Conservation (phyloP, 2,888 invertebrate genomes). For the Ernsta delagoae region DNA sequence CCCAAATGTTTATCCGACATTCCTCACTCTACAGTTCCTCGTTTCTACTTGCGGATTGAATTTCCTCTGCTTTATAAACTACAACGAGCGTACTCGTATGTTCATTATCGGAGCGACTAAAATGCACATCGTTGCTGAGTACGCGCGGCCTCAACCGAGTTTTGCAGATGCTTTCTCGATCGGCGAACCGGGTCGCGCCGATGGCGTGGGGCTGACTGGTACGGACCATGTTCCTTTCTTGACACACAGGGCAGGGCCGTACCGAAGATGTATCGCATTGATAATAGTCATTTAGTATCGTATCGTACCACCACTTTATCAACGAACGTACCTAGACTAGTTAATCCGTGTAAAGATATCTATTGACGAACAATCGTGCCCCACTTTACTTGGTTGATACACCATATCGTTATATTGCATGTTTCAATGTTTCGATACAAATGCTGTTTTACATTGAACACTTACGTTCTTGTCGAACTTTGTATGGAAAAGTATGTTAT, state of each 20-base stretch:
- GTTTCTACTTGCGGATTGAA: neutral
- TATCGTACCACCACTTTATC: slow-evolving; percentile 24
- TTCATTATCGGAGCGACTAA: slow-evolving; percentile 24
- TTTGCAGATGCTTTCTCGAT: slow-evolving; percentile 84
- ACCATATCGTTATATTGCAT: neutral
- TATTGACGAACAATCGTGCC: slow-evolving; percentile 21
- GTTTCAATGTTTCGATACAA: neutral
- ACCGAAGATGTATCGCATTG: neutral
- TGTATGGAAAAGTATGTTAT: neutral
- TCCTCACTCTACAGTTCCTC: neutral
- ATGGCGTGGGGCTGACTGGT: slow-evolving; percentile 52
- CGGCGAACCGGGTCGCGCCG: slow-evolving; percentile 80
- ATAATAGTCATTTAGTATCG: neutral
- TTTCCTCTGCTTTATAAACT: neutral
- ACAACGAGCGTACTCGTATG: neutral
- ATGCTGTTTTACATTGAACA: neutral
- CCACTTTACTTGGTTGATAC: slow-evolving; percentile 5
- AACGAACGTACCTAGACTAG: slow-evolving; percentile 7
- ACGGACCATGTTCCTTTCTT: slow-evolving; percentile 44
- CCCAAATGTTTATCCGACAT: slow-evolving; percentile 26
- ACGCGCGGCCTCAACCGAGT: slow-evolving; percentile 82
- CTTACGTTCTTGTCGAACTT: neutral
- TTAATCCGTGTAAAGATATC: slow-evolving; percentile 30
- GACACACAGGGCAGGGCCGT: neutral
- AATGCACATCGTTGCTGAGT: slow-evolving; percentile 68